Conservation (phyloP, 2,888 invertebrate species). For the Hetaerina titia region DNA sequence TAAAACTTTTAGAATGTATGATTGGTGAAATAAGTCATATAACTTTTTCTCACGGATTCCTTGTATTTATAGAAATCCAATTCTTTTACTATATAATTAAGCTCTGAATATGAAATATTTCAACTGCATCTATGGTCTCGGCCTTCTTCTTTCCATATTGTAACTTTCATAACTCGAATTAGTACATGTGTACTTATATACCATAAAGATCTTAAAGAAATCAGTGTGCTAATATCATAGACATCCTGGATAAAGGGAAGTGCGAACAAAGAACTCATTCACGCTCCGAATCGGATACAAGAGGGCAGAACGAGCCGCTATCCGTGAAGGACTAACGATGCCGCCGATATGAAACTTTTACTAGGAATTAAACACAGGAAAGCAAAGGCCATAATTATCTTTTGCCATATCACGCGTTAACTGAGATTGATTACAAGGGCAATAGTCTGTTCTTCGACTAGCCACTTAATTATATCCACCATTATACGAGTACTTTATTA, state of each 20-base stretch:
- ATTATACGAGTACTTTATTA: too few relatives aligned
- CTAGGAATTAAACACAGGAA: background rate
- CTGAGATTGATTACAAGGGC: too few relatives aligned
- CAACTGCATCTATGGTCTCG: background rate
- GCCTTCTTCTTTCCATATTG: background rate
- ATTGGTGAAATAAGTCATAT: too few relatives aligned
- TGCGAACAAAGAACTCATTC: conserved; percentile 42
- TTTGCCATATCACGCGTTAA: too few relatives aligned
- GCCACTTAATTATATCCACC: too few relatives aligned
- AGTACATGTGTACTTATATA: conserved; percentile 1
- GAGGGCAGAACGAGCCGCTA: background rate
- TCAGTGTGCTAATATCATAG: background rate
- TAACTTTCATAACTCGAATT: background rate
- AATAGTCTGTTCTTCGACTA: too few relatives aligned
- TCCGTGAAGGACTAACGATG: conserved; percentile 42
- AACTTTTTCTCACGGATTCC: too few relatives aligned
- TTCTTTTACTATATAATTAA: background rate
- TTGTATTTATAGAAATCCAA: too few relatives aligned
- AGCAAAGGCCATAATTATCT: background rate
- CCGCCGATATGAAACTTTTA: background rate
- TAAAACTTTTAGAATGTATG: too few relatives aligned
- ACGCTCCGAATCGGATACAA: conserved; percentile 41
- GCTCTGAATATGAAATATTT: background rate
- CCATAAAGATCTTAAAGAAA: conserved; percentile 14
- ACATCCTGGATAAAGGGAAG: background rate